These are phyloP conservation scores for Sciurus vulgaris DNA, from an alignment of 2,797 vertebrate species.

Conservation along the genomic window DNA sequence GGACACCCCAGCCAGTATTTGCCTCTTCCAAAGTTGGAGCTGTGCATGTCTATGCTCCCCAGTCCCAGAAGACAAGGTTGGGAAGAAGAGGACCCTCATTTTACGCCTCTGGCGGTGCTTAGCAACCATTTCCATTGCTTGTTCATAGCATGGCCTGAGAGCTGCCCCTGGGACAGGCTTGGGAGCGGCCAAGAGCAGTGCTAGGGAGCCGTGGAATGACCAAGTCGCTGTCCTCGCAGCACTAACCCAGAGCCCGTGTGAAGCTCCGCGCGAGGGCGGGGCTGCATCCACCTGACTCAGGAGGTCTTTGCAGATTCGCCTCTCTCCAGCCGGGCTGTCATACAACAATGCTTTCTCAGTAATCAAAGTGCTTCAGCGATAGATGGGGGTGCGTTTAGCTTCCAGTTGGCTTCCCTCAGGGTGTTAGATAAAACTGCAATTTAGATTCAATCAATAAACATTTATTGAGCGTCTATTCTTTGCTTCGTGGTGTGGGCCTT, in stretches of 20 bases:
- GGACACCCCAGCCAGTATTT: rapidly evolving
- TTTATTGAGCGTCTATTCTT: background rate
- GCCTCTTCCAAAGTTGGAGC: too few relatives aligned
- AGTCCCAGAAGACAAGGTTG: too few relatives aligned
- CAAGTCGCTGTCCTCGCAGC: rapidly evolving
- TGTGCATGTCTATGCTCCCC: rapidly evolving
- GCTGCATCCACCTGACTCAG: rapidly evolving
- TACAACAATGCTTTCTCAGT: background rate
- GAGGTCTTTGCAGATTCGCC: background rate
- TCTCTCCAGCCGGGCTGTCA: background rate
- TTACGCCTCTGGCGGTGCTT: rapidly evolving
- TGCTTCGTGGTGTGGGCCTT: background rate
- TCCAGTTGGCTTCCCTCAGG: constrained; percentile 36
- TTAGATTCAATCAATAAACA: constrained; percentile 48
- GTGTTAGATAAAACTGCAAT: constrained; percentile 40
- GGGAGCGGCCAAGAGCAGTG: background rate
- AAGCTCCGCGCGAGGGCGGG: rapidly evolving
- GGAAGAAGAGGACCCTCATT: rapidly evolving
- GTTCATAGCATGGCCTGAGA: background rate
- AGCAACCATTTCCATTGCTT: rapidly evolving
- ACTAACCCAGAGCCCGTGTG: rapidly evolving
- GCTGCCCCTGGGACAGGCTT: background rate
- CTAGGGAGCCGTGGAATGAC: rapidly evolving
- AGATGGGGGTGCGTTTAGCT: background rate
- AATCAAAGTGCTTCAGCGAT: background rate